These are phyloP conservation scores for Manis pentadactyla DNA, from an alignment of 2,797 vertebrate genomes.

Conservation along the genomic window DNA sequence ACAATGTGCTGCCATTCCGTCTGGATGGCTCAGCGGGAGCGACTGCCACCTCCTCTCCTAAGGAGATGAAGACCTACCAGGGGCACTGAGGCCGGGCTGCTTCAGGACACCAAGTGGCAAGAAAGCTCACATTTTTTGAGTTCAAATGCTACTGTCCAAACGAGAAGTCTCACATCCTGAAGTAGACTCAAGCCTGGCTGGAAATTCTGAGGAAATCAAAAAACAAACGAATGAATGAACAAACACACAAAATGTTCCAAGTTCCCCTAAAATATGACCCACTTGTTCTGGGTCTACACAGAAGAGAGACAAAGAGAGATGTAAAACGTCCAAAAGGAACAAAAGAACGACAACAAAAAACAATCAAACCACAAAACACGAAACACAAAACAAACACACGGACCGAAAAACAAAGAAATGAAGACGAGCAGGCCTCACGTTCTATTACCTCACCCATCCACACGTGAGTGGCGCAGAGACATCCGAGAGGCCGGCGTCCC, in stretches of 20 bases:
- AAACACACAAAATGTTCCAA: conserved; percentile 86
- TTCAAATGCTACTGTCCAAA: conserved; percentile 93
- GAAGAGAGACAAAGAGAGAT: conserved; percentile 79
- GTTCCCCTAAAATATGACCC: conserved; percentile 95
- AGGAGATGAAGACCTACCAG: conserved; percentile 95
- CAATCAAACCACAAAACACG: conserved; percentile 23
- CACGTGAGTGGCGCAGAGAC: conserved; percentile 86
- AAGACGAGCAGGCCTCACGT: conserved; percentile 85
- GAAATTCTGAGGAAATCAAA: conserved; percentile 84
- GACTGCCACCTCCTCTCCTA: conserved; percentile 94
- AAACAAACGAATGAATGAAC: conserved; percentile 78
- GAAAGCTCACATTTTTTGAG: conserved; percentile 94
- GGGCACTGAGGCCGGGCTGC: conserved; percentile 95
- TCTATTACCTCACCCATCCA: conserved; percentile 89
- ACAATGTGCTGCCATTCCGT: conserved; percentile 90
- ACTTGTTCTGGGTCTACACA: conserved; percentile 90
- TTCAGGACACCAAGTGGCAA: conserved; percentile 94
- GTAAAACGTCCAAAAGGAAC: conserved; percentile 67
- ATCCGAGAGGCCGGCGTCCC: conserved; percentile 85
- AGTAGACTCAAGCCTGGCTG: conserved; percentile 89
- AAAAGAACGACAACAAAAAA: conserved; percentile 68
- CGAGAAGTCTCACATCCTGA: conserved; percentile 89
- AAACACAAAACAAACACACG: conserved; percentile 74
- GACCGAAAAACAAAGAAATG: conserved; percentile 66
- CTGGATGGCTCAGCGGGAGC: conserved; percentile 89